These are phyloP conservation scores for Loris lydekkerianus DNA, from an alignment of 2,797 vertebrate species.

Conservation along the genomic window DNA sequence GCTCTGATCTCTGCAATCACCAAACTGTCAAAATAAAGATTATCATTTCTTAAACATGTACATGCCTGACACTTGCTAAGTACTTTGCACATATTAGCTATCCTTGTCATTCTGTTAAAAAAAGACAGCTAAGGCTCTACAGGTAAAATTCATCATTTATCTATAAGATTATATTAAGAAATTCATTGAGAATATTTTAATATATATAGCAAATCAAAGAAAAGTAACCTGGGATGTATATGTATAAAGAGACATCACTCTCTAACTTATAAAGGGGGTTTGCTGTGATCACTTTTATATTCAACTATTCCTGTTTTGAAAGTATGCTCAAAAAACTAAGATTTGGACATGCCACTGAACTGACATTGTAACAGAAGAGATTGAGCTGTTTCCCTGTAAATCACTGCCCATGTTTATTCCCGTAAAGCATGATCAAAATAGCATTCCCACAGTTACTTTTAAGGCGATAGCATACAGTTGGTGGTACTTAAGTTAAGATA, in stretches of 20 bases:
- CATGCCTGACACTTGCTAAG: not conserved
- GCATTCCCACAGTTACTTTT: not conserved
- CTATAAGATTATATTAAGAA: not conserved
- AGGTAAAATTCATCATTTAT: not conserved
- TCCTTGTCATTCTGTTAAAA: not conserved
- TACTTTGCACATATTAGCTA: not conserved
- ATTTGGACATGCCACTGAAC: not conserved
- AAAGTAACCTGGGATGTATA: not conserved
- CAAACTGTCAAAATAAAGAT: not conserved
- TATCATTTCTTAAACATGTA: not conserved
- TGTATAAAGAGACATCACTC: not conserved
- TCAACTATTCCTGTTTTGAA: not conserved
- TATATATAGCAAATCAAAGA: slow-evolving; percentile 18
- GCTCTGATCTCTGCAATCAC: not conserved
- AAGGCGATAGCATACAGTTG: not conserved
- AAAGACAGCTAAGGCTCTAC: not conserved
- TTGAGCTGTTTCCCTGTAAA: not conserved
- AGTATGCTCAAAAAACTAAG: not conserved
- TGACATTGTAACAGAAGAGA: not conserved
- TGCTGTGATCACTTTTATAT: not conserved
- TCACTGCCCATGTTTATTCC: not conserved
- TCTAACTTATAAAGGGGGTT: not conserved
- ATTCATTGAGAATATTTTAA: not conserved
- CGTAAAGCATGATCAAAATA: slow-evolving; percentile 3
- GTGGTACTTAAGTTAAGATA: not conserved